Base-by-base conservation (phyloP, 2,113 vertebrate species). In the Barbus barbus region DNA sequence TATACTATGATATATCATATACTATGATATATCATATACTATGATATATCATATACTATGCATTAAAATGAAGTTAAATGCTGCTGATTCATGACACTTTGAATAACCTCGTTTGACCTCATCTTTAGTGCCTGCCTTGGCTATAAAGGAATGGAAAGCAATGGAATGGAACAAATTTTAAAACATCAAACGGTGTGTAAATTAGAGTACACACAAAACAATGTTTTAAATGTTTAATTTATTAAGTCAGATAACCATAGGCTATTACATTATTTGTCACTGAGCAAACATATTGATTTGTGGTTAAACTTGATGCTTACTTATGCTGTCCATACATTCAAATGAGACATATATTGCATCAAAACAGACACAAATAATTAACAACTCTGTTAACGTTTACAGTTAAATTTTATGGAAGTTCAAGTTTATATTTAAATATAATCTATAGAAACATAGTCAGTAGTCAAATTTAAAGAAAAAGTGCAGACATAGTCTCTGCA, bases 191-290 rank as follows among this genome's bases (percentile, higher is more conserved):
- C 5, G 4, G 58, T 3, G 28, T 65, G 22, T 71, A 38, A 71
- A 71, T 69, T 36, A 73, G 2, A 26, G 5, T 24, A 26, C 69
- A 38, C 4, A 73, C 18, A 38, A 22, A 44, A 73, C 0, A 24
- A 11, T 2, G 51, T 38, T 63, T 78, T 20, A 28, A 78, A 61
- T 63, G 24, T 38, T n/a, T 61, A 1, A 28, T 78, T 63, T 78
- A 38, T 60, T 78, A 61, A 6, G 36, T 44, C 36, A 78, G n/a
- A 78, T 61, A 78, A 78, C 33, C 76, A 60, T 38, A 61, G 46
- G 18, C 11, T 77, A 58, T 14, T 58, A 38, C 5, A 61, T 61
- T 9, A 24, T 61, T 16, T 61, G 56, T 41, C 77, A 63, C 0
- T 3, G 33, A 78, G 56, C 36, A 78, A 78, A 78, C n/a, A 2